Conservation (phyloP, 2,888 invertebrate species). For the Agonum fuliginosum region DNA sequence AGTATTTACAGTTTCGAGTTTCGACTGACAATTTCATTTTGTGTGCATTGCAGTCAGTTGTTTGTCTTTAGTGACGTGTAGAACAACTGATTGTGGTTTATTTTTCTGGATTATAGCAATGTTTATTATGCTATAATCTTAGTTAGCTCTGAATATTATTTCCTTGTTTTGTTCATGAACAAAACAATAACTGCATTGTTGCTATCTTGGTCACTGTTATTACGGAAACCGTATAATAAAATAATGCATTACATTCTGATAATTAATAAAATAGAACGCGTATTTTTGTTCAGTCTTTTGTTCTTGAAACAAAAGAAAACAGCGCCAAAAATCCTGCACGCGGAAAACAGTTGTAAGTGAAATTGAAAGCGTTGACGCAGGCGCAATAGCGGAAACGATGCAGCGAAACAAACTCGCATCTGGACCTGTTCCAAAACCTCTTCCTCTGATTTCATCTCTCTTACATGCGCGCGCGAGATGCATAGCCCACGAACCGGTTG, state of each 20-base stretch:
- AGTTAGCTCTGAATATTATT: not conserved
- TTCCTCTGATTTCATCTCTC: constrained; percentile 9
- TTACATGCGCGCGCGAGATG: constrained; percentile 11
- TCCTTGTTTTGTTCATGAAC: constrained; percentile 27
- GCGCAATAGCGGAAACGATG: constrained; percentile 48
- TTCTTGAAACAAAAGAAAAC: constrained; percentile 14
- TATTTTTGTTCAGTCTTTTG: constrained; percentile 18
- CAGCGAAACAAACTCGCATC: constrained; percentile 43
- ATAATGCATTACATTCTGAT: too few relatives aligned
- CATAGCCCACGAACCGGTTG: constrained; percentile 42
- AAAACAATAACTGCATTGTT: constrained; percentile 28
- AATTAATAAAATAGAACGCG: too few relatives aligned
- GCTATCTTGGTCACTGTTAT: constrained; percentile 16
- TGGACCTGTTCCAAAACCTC: constrained; percentile 51
- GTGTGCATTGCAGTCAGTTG: not conserved
- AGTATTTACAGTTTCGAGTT: too few relatives aligned
- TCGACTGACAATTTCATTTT: too few relatives aligned
- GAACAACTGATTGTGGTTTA: not conserved
- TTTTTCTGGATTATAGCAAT: not conserved
- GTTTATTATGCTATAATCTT: constrained; percentile 8
- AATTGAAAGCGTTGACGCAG: constrained; percentile 49
- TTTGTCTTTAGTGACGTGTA: constrained; percentile 11
- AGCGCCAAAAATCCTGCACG: constrained; percentile 27
- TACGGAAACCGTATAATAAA: constrained; percentile 10
- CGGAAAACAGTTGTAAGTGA: constrained; percentile 51